phyloP scores from a whole-genome alignment of 2,888 invertebrate species.

The Drosophila nr. perissopoda region DNA sequence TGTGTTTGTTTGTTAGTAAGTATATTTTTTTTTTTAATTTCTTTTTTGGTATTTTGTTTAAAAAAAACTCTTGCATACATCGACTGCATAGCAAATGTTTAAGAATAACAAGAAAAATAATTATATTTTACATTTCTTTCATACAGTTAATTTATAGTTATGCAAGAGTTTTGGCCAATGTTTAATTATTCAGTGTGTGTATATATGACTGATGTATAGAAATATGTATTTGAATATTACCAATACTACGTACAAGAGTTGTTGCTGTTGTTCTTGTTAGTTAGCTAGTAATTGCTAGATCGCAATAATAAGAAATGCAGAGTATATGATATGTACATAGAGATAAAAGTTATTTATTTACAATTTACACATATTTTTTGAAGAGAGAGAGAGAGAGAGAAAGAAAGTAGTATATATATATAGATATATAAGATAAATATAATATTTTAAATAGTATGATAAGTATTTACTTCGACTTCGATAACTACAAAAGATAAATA shows the following conservation, averaged over 20 bases:
- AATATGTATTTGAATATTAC: conserved; percentile 44
- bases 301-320: conserved; percentile 66
- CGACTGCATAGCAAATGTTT: neutral
- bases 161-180: conserved; percentile 34
- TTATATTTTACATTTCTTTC: neutral
- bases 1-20: conserved; percentile 45
- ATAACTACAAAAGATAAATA: conserved; percentile 46
- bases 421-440: conserved; percentile 36
- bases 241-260: conserved; percentile 71
- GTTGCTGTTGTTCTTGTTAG: conserved; percentile 68
- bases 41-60: neutral
- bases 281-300: conserved; percentile 40
- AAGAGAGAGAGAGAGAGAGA: conserved; percentile 34
- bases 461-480: conserved; percentile 25
- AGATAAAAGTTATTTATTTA: conserved; percentile 68
- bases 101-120: neutral
- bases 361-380: conserved; percentile 62
- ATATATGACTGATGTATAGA: conserved; percentile 1
- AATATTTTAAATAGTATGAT: conserved; percentile 14
- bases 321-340: conserved; percentile 68
- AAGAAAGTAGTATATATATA: conserved; percentile 52
- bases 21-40: conserved; percentile 3
- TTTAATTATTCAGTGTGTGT: neutral
- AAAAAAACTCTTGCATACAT: conserved; percentile 20
- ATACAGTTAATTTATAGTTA: neutral